A percentile compares a stretch with the other conserved stretches of the same genome.
Evolutionary conservation across 2,113 vertebrate genomes (phyloP).

Genomic region (Epinephelus lanceolatus): DNA sequence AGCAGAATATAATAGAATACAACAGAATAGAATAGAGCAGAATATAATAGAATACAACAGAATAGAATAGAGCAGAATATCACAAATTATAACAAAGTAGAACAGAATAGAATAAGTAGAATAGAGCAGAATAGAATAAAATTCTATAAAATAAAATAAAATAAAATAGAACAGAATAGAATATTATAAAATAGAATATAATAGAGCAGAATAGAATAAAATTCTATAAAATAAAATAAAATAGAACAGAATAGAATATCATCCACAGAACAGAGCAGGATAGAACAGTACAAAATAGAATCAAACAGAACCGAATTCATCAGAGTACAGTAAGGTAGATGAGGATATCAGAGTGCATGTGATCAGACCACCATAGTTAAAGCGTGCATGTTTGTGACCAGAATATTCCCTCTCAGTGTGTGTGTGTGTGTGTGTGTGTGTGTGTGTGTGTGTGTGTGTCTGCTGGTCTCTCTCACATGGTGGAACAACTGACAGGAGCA

Average conservation of each 20-base stretch:
- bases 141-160: neutral
- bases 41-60: neutral
- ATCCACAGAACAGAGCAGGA: neutral
- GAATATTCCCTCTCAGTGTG: constrained; percentile 8
- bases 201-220: neutral
- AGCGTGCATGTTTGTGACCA: neutral
- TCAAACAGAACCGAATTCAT: neutral
- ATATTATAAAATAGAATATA: neutral
- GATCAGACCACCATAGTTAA: neutral
- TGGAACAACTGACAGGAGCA: constrained; percentile 61
- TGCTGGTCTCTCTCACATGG: constrained; percentile 24
- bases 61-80: too few species aligned
- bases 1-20: neutral
- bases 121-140: neutral
- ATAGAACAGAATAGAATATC: neutral
- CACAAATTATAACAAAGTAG: too few species aligned
- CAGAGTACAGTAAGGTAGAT: neutral
- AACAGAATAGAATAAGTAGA: neutral
- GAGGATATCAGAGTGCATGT: neutral
- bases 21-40: neutral
- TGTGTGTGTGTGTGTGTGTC: constrained; percentile 24
- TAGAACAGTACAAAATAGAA: neutral
- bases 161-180: neutral
- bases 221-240: too few species aligned
- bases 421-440: constrained; percentile 17